Base-by-base conservation (phyloP, 2,113 vertebrate species). In the Apeltes quadracus region DNA sequence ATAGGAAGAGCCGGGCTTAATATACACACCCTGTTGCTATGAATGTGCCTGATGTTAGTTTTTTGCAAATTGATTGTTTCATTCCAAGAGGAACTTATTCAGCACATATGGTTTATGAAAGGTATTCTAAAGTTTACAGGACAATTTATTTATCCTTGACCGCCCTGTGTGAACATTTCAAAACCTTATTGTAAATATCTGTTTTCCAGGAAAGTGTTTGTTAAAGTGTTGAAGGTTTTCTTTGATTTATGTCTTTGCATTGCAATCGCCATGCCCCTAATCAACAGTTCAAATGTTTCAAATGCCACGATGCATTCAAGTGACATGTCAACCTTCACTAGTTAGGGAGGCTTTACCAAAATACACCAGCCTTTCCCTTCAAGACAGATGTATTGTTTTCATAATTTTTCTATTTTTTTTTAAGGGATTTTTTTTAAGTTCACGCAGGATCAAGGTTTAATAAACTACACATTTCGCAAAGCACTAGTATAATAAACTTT, bases 11-110 rank as follows among this genome's bases (percentile, higher is more conserved):
- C 86, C 80, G 75, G 55, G 78, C 91, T 94, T 93, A 93, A 94
- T 93, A 93, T 93, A 93, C 93, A 93, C 34, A 65, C 67, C 29
- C 84, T 92, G 92, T 93, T 93, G 90, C 93, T 89, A 90, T 89
- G 91, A 92, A 92, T 88, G 87, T 85, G 70, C 58, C 53, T 57
- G 70, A 77, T 84, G 64, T 61, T 68, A 51, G n/a, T 74, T 88
- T 76, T 78, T 73, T n/a, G 22, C 59, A 69, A 68, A 72, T 50
- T 51, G 39, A 69, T 74, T 67, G 34, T 44, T 64, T 81, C 65
- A 72, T 79, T 82, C 75, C 83, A 61, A 71, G 39, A 39, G 38
- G 11, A 50, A 43, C 41, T 61, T 51, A 25, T 61, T 62, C 61
- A 12, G 32, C 38, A 44, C 34, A 22, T 27, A 39, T 13, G 1